Conservation (phyloP, 2,888 invertebrate species). For the Cancer borealis region DNA sequence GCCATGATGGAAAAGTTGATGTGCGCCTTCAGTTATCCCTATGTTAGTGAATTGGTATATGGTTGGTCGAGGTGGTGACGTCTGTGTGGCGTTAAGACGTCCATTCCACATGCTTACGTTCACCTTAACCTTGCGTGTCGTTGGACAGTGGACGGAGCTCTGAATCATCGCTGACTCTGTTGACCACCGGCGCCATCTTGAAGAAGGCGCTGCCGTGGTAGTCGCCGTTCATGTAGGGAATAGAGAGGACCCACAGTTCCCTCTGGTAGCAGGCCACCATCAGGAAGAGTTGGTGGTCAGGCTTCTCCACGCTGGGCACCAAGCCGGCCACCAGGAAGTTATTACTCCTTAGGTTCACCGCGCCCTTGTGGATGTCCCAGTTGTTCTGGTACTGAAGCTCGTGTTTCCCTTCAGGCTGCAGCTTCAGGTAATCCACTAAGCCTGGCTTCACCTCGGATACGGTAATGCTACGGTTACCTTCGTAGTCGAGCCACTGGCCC, state of each 20-base stretch:
- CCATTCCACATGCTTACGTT: neutral
- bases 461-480: neutral
- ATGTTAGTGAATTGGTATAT: neutral
- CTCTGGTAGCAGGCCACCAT: neutral
- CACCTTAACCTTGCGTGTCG: neutral
- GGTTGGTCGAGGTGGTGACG: neutral
- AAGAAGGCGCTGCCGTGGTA: constrained; percentile 31
- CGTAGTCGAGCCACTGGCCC: neutral
- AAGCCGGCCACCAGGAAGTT: constrained; percentile 13
- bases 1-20: no score
- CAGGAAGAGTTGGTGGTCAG: neutral
- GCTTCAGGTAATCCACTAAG: neutral
- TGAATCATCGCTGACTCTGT: neutral
- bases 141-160: neutral
- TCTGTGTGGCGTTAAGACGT: neutral
- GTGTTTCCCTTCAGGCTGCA: neutral
- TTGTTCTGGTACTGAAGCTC: neutral
- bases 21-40: neutral
- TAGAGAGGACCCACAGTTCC: neutral
- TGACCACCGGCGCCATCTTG: neutral
- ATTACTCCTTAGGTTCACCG: neutral
- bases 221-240: neutral
- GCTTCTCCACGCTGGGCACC: neutral
- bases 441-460: neutral
- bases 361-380: neutral